phyloP scores from a whole-genome alignment of 2,797 vertebrate genomes.

The Apodemus agrarius region DNA sequence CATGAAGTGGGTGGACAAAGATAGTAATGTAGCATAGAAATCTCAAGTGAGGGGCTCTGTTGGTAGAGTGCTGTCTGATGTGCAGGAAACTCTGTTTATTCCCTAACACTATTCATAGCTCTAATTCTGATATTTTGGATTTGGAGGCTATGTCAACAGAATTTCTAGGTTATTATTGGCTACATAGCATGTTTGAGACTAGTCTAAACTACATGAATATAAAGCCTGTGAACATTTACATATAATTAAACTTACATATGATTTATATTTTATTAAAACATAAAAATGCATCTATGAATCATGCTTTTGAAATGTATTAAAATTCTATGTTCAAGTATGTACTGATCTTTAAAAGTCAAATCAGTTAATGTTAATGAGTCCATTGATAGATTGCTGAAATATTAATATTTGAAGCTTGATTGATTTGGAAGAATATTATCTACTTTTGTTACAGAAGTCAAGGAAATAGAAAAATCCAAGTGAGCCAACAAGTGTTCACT shows the following conservation, averaged over 20 bases:
- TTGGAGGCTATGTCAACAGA: not conserved
- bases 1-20: not conserved
- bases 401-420: not conserved
- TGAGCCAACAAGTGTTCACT: not conserved
- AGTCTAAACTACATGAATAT: not conserved
- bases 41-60: not conserved
- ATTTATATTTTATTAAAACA: not conserved
- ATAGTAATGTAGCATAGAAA: not conserved
- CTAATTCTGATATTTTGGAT: not conserved
- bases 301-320: not conserved
- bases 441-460: not conserved
- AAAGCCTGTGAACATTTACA: not conserved
- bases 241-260: not conserved
- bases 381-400: not conserved
- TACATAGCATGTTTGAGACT: not conserved
- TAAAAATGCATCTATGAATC: not conserved
- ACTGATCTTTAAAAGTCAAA: constrained; percentile 14
- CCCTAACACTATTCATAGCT: too few relatives aligned
- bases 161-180: not conserved
- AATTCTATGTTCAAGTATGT: constrained; percentile 65
- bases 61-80: not conserved
- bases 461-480: constrained; percentile 18
- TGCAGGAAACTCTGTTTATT: not conserved
- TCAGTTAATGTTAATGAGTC: constrained; percentile 13
- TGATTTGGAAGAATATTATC: constrained; percentile 9